Base-by-base conservation (phyloP, 35 echinoderm and acorn worm genomes). In the Apostichopus parvimensis region DNA sequence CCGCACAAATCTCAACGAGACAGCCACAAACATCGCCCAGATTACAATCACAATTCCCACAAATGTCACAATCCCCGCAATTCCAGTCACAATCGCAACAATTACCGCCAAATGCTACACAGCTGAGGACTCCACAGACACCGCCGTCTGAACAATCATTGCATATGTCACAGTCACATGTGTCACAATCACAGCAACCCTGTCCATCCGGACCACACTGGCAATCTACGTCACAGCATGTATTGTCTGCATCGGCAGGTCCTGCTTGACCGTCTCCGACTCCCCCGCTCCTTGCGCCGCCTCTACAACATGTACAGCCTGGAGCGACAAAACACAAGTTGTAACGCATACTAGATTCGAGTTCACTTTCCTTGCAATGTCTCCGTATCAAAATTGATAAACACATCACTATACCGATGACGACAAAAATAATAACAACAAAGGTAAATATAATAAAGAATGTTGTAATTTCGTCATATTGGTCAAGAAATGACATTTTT, bases 101-200 rank as follows among this genome's bases (percentile, higher is more conserved):
- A 18, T 18, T 18, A 18, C 17, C 71, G 12, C 71, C 17, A 24
- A 75, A 22, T 22, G 71, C 6, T 75, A 75, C 15, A 75, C 71
- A 75, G 7, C 13, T 7, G n/a, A 75, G 20, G 15, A 75, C 2
- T 75, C 13, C 71, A n/a, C 71, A 75, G 15, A 22, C 14, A 45
- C 34, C 34, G 1, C 71, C 15, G 7, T 75, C 71, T 75, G 15
- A 7, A 20, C 71, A 68, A 4, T 68, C 71, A 75, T 22, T 75
- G n/a, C 71, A 75, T n/a, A 75, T n/a, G 71, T 75, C n/a, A 22
- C 71, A 68, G 64, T 68, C 71, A 73, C 71, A 73, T 73, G 17
- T 18, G 6, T 75, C 71, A 20, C 71, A 13, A 22, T 22, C 71
- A 18, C 71, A 75, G 20, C 71, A 75, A 5, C 15, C 71, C 7